Evolutionary conservation across 2,888 invertebrate genomes (phyloP).

Genomic region (Torymus tubicola): DNA sequence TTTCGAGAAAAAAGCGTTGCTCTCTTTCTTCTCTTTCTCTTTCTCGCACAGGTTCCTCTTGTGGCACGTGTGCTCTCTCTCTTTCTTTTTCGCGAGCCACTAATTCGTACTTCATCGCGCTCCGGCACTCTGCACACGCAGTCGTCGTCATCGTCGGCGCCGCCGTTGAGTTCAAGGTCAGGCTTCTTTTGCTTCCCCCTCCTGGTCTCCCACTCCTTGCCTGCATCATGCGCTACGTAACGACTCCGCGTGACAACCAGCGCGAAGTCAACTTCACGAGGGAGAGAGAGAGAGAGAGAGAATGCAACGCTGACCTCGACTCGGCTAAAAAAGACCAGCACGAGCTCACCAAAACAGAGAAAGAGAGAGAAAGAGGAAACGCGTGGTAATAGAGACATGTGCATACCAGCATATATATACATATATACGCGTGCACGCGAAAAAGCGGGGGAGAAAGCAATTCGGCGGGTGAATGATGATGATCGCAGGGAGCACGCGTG

Average conservation of each 20-base stretch:
- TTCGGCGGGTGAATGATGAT: conserved; percentile 60
- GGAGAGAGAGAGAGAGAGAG: too few relatives aligned
- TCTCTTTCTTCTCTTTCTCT: too few relatives aligned
- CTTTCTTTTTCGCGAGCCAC: too few relatives aligned
- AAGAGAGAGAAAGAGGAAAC: not conserved
- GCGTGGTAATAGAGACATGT: not conserved
- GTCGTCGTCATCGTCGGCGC: too few relatives aligned
- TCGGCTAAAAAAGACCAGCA: not conserved
- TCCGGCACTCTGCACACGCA: not conserved
- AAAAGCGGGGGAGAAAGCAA: not conserved
- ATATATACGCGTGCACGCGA: not conserved
- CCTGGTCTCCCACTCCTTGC: not conserved
- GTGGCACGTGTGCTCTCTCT: too few relatives aligned
- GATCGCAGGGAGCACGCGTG: conserved; percentile 64
- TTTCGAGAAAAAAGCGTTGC: too few relatives aligned
- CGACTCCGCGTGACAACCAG: not conserved
- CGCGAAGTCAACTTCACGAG: conserved; percentile 11
- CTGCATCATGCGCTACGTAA: not conserved
- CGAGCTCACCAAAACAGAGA: not conserved
- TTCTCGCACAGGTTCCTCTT: too few relatives aligned
- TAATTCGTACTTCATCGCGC: too few relatives aligned
- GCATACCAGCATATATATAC: not conserved
- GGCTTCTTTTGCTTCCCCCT: conserved; percentile 10
- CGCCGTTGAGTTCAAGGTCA: conserved; percentile 36
- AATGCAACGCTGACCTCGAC: not conserved